Percentiles rank a stretch among this genome's conserved stretches.
Conservation (phyloP, 2,797 vertebrate genomes). For the Acanthurus leucopareius region DNA sequence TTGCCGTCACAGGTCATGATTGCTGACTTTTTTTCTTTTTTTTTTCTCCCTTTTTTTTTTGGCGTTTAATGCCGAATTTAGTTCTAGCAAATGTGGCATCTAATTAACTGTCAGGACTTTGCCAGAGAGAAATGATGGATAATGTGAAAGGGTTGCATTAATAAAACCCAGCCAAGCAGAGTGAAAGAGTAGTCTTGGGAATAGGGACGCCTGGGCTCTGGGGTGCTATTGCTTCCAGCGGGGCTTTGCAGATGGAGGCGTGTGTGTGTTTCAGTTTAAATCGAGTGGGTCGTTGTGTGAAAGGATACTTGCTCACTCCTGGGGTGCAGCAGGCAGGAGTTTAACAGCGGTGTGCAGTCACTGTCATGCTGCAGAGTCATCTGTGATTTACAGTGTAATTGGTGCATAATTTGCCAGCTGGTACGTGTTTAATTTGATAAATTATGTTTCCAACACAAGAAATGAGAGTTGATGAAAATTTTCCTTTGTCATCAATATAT, state of each 20-base stretch:
- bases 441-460: constrained; percentile 68
- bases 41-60: constrained; percentile 46
- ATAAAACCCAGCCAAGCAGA: constrained; percentile 84
- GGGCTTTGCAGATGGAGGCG: constrained; percentile 63
- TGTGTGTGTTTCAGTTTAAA: constrained; percentile 65
- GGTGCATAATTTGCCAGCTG: constrained; percentile 83
- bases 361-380: constrained; percentile 79
- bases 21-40: constrained; percentile 33
- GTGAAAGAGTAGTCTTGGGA: constrained; percentile 68
- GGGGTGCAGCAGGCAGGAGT: constrained; percentile 56
- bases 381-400: constrained; percentile 82
- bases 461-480: constrained; percentile 59
- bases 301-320: constrained; percentile 55
- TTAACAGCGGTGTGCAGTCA: constrained; percentile 72
- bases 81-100: constrained; percentile 86
- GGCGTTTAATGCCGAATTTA: constrained; percentile 85
- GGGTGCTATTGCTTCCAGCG: constrained; percentile 66
- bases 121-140: constrained; percentile 90
- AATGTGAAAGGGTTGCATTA: constrained; percentile 84
- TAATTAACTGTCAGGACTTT: constrained; percentile 92
- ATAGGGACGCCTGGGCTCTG: constrained; percentile 61
- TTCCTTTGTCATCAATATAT: constrained; percentile 29
- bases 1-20: constrained; percentile 25
- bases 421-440: constrained; percentile 75
- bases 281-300: constrained; percentile 48